Conservation (phyloP, 1,140 invertebrate genomes). For the Trialeurodes vaporariorum region DNA sequence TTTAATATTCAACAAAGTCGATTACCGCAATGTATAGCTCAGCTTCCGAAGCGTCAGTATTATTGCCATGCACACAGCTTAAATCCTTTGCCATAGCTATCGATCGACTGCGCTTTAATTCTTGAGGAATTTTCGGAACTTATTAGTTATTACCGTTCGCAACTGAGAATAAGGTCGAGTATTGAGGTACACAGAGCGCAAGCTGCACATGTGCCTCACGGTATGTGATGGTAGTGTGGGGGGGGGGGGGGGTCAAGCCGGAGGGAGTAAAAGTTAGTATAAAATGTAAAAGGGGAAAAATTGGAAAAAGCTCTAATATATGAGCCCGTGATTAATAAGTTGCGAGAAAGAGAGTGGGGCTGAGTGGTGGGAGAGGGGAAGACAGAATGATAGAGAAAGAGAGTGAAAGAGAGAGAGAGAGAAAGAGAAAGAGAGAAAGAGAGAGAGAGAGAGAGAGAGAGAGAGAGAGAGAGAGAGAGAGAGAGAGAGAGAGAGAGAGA, state of each 20-base stretch:
- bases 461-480: neutral
- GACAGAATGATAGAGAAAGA: neutral
- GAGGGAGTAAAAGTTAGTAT: neutral
- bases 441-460: neutral
- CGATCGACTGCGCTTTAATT: no score
- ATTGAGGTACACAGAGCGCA: no score
- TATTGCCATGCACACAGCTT: no score
- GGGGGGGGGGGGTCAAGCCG: neutral
- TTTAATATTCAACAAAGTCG: no score
- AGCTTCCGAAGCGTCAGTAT: no score
- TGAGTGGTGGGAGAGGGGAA: neutral
- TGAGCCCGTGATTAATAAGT: neutral
- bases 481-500: neutral
- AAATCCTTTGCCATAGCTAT: no score
- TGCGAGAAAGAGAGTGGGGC: neutral
- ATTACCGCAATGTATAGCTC: no score
- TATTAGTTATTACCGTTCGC: no score
- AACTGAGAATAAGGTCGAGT: no score
- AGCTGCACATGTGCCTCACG: no score
- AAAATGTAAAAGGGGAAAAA: neutral
- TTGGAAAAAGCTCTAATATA: constrained; percentile 1
- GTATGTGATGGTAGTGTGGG: no score
- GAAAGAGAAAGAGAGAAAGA: neutral
- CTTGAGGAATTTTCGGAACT: no score
- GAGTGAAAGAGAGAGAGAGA: neutral